Conservation (phyloP, 2,888 invertebrate species). For the Timema cristinae region DNA sequence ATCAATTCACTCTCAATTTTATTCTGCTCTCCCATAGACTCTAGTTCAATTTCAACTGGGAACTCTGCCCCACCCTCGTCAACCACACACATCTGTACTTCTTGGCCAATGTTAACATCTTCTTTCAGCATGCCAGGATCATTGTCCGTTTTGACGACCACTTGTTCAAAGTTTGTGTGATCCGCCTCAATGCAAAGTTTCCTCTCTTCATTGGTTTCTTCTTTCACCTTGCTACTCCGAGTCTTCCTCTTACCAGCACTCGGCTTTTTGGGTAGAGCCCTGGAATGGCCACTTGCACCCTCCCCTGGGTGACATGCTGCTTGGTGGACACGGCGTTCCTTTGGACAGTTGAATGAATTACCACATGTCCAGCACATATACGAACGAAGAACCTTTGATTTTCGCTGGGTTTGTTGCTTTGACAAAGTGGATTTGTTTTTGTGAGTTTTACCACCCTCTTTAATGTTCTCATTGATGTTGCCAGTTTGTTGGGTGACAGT, state of each 20-base stretch:
- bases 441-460: neutral
- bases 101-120: neutral
- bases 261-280: neutral
- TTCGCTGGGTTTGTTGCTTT: neutral
- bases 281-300: slow-evolving; percentile 32
- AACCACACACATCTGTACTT: no score
- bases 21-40: no score
- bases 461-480: neutral
- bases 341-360: slow-evolving; percentile 55
- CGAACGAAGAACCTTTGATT: slow-evolving; percentile 36
- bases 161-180: neutral
- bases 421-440: slow-evolving; percentile 7
- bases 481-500: no score
- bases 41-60: neutral
- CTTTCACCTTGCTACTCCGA: neutral
- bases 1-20: slow-evolving; percentile 31
- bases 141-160: slow-evolving; percentile 7
- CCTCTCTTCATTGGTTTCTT: slow-evolving; percentile 1
- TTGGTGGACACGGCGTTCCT: slow-evolving; percentile 61
- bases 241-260: neutral
- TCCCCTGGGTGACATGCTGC: slow-evolving; percentile 52
- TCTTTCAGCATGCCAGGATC: slow-evolving; percentile 14
- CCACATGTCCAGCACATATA: slow-evolving; percentile 58
- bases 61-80: no score
- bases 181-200: neutral